These are phyloP conservation scores for Acipenser transmontanus DNA, from an alignment of 2,797 vertebrate species.

Conservation along the genomic window DNA sequence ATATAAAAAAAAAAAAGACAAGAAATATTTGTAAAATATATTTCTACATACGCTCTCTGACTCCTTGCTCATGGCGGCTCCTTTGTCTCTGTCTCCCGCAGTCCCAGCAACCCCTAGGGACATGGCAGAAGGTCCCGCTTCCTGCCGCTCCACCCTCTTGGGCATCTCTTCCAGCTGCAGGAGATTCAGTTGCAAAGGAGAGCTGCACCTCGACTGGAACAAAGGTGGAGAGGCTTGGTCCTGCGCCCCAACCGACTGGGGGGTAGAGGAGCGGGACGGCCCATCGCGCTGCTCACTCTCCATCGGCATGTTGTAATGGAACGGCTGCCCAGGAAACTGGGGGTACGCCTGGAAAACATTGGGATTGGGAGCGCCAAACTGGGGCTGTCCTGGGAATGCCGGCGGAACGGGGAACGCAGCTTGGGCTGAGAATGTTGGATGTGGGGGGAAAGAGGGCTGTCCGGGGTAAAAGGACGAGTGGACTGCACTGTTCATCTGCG, in stretches of 20 bases:
- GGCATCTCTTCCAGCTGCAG: slow-evolving; percentile 85
- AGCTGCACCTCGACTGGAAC: slow-evolving; percentile 87
- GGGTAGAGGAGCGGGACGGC: slow-evolving; percentile 55
- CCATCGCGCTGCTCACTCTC: slow-evolving; percentile 52
- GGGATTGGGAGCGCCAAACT: slow-evolving; percentile 43
- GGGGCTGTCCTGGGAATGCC: slow-evolving; percentile 41
- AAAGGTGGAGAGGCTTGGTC: slow-evolving; percentile 65
- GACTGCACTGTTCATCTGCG: slow-evolving; percentile 49
- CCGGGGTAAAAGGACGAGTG: slow-evolving; percentile 57
- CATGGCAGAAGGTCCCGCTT: slow-evolving; percentile 35
- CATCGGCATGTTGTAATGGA: slow-evolving; percentile 45
- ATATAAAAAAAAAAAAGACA: too few relatives aligned
- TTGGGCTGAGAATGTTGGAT: slow-evolving; percentile 42
- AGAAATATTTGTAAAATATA: too few relatives aligned
- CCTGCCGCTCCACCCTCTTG: slow-evolving; percentile 57
- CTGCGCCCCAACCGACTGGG: slow-evolving; percentile 39
- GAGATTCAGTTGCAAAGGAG: slow-evolving; percentile 85
- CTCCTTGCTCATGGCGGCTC: slow-evolving; percentile 29
- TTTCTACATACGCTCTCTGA: slow-evolving; percentile 54
- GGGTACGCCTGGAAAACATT: slow-evolving; percentile 50
- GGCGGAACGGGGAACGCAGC: slow-evolving; percentile 40
- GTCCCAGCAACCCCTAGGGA: slow-evolving; percentile 15
- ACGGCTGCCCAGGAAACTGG: slow-evolving; percentile 50
- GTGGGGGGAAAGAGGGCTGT: slow-evolving; percentile 38
- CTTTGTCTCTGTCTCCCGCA: slow-evolving; percentile 28